Base-by-base conservation (phyloP, 2,113 vertebrate species). In the Pundamilia nyererei region DNA sequence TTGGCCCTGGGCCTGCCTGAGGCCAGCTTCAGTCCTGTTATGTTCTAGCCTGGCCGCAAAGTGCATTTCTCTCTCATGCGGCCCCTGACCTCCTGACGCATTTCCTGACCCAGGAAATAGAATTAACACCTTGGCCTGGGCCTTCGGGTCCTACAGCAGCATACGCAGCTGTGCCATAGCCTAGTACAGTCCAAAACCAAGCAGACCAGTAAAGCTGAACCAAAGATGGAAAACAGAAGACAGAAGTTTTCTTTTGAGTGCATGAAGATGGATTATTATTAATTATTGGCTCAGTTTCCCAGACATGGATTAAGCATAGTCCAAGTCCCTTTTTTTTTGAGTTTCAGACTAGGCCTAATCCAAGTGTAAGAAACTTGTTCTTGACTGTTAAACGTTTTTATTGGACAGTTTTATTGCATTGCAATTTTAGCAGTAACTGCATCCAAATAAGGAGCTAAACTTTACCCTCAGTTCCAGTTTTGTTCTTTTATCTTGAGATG, bases 41-140 rank as follows among this genome's bases (percentile, higher is more conserved):
- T 9, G 81, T 82, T 91, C 79, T 70, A 83, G 47, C 81, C 88
- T 55, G 90, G 87, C 87, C 89, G 85, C 89, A 90, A 87, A 91
- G 91, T 89, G 92, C 86, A 84, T 65, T 83, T 65, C 83, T 93
- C 90, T 91, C 91, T 92, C 82, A 79, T 75, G 91, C 68, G 81
- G 90, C 93, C 94, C 89, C 91, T 94, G 92, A 93, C 94, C 95
- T 91, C 91, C 84, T 93, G 92, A 93, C 89, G 93, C 83, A 92
- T 93, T 96, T 96, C 94, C 95, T 95, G 95, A 96, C 96, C 96
- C 96, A 95, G 95, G 95, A 96, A 97, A 96, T 96, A 94, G 96
- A 96, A 95, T 96, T 96, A 96, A 96, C 95, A 96, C 95, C 95
- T 96, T 90, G 12, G 90, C 87, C 91, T 80, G 88, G 89, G 87